Evolutionary conservation across 2,797 vertebrate genomes (phyloP).

Genomic region (Spondyliosoma cantharus): DNA sequence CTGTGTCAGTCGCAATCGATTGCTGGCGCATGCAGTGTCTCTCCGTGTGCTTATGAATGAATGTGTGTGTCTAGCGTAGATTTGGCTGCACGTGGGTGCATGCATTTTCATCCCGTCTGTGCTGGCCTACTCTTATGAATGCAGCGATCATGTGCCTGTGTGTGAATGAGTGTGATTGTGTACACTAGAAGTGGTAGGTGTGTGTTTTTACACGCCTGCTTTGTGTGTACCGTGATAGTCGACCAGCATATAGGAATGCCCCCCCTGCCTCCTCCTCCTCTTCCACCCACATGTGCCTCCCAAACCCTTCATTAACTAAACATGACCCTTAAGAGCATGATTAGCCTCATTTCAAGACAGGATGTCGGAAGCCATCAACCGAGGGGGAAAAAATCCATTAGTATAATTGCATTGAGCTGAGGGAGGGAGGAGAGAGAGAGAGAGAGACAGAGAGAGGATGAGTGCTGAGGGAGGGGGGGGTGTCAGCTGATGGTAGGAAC

Average conservation of each 20-base stretch:
- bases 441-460: conserved; percentile 57
- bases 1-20: conserved; percentile 51
- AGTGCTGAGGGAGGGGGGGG: conserved; percentile 66
- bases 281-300: conserved; percentile 73
- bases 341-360: conserved; percentile 94
- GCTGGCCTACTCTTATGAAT: conserved; percentile 46
- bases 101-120: conserved; percentile 52
- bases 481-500: conserved; percentile 71
- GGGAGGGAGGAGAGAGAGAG: conserved; percentile 70
- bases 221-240: conserved; percentile 79
- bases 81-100: conserved; percentile 48
- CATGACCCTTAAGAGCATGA: conserved; percentile 97
- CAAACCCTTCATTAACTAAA: conserved; percentile 93
- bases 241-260: conserved; percentile 69
- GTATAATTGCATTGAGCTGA: conserved; percentile 93
- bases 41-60: conserved; percentile 71
- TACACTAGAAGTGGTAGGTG: conserved; percentile 80
- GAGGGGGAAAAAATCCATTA: conserved; percentile 90
- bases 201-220: conserved; percentile 69
- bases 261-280: background rate
- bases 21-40: conserved; percentile 35
- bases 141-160: conserved; percentile 19
- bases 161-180: conserved; percentile 38
- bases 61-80: conserved; percentile 45
- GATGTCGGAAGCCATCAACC: conserved; percentile 98